phyloP scores from a whole-genome alignment of 1,140 invertebrate species.

The Pararge aegeria region DNA sequence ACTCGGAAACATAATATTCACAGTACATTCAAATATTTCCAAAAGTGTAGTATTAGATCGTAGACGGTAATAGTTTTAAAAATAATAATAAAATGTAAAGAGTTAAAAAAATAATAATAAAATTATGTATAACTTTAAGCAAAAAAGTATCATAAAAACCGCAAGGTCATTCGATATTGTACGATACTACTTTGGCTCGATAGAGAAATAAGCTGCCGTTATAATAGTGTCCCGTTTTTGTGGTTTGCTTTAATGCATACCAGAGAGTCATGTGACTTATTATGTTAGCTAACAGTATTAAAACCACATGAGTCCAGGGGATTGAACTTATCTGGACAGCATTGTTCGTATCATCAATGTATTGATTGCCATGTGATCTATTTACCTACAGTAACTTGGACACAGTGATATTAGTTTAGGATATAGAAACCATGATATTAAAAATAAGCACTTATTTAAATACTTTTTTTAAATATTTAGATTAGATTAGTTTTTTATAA shows the following conservation, averaged over 20 bases:
- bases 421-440: too few relatives aligned
- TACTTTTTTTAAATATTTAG: too few relatives aligned
- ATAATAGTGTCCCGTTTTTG: slow-evolving; percentile 44
- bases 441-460: too few relatives aligned
- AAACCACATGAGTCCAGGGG: slow-evolving; percentile 40
- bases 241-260: slow-evolving; percentile 45
- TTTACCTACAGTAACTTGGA: too few relatives aligned
- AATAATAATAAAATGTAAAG: too few relatives aligned
- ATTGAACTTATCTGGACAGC: slow-evolving; percentile 15
- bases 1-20: too few relatives aligned
- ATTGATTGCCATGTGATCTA: neutral
- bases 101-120: too few relatives aligned
- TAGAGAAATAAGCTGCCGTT: slow-evolving; percentile 29
- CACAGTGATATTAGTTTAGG: too few relatives aligned
- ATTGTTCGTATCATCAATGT: neutral
- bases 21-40: too few relatives aligned
- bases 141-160: neutral
- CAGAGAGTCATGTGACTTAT: slow-evolving; percentile 37
- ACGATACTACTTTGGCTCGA: neutral
- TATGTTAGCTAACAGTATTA: slow-evolving; percentile 47
- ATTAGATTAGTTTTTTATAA: too few relatives aligned
- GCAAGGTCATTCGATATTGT: neutral
- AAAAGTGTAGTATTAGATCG: too few relatives aligned
- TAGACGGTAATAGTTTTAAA: too few relatives aligned
- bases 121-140: neutral